phyloP scores from a whole-genome alignment of 2,888 invertebrate genomes.

The Epinotia nisella region DNA sequence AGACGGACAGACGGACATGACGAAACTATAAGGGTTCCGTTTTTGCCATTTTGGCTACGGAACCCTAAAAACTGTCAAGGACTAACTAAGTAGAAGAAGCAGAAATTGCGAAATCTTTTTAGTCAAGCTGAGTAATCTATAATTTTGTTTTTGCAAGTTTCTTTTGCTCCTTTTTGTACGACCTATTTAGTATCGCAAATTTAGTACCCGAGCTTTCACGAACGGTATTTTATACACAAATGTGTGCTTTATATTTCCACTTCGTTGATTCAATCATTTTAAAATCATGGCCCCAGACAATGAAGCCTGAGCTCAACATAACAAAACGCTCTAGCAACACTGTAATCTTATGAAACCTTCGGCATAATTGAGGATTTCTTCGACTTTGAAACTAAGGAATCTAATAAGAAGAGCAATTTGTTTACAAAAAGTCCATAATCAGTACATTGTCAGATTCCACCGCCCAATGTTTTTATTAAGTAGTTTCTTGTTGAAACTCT shows the following conservation, averaged over 20 bases:
- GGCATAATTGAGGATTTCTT: slow-evolving; percentile 18
- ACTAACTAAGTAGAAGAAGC: too few relatives aligned
- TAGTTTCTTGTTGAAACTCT: too few relatives aligned
- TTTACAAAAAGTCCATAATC: background rate
- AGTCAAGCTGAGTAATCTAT: slow-evolving; percentile 12
- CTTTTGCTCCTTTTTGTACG: background rate
- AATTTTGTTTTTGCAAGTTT: slow-evolving; percentile 13
- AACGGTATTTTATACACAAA: slow-evolving; percentile 28
- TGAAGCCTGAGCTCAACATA: slow-evolving; percentile 13
- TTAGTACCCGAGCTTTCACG: slow-evolving; percentile 8
- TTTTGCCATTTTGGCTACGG: too few relatives aligned
- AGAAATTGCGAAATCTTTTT: background rate
- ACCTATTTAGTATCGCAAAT: slow-evolving; percentile 23
- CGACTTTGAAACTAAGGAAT: slow-evolving; percentile 11
- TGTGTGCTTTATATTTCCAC: slow-evolving; percentile 41
- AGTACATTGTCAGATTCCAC: background rate
- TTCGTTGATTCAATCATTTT: slow-evolving; percentile 41
- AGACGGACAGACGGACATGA: too few relatives aligned
- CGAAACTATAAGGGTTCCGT: too few relatives aligned
- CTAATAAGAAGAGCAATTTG: slow-evolving; percentile 4
- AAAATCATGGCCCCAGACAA: slow-evolving; percentile 39
- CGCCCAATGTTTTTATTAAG: too few relatives aligned
- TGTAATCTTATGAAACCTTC: slow-evolving; percentile 23
- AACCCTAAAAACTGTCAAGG: too few relatives aligned
- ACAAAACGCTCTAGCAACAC: slow-evolving; percentile 16